Evolutionary conservation across 2,113 vertebrate genomes (phyloP), one percentile per base, ranked within the genome.

Genomic region (Odocoileus hemionus): DNA sequence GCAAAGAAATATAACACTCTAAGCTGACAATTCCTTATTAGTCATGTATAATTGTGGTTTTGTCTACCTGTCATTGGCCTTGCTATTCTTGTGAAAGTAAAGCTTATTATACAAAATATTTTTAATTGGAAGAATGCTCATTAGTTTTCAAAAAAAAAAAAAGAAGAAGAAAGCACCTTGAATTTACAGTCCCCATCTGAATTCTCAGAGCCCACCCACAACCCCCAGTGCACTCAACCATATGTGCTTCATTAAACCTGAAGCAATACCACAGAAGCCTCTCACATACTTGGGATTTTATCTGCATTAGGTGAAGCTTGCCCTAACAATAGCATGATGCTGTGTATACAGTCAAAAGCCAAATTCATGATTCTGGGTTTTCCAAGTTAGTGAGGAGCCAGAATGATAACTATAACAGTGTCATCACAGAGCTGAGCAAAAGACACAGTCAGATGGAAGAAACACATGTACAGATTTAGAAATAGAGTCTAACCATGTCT

Each of bases 371-470:
- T 76, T 26, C n/a, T 94, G 93, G 82, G 78, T 95, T 97, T 50
- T 83, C 26, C 67, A 87, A 93, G 28, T 70, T 84, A 84, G 28
- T 21, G 21, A 86, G 58, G 47, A 43, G 93, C n/a, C 60, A 96
- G 89, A 86, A 86, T 78, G 11, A 50, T 82, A 83, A 67, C 21
- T 25, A 9, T 15, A 60, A 86, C 61, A 28, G 45, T 61, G 11
- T 36, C 88, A 96, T 30, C 30, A 4, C 45, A 89, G 2, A 78
- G 28, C 39, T 47, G 82, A 91, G 61, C 82, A 80, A 47, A 89
- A 91, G 86, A 93, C 45, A 83, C 39, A 96, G 70, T 98, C 93
- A 98, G 93, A 94, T 93, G 93, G 91, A 88, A 91, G 74, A 88
- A 97, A 91, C 92, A 96, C 93, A 96, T 94, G 93, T 25, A 55